phyloP scores from a whole-genome alignment of 2,113 vertebrate genomes.

The Heterotis niloticus region DNA sequence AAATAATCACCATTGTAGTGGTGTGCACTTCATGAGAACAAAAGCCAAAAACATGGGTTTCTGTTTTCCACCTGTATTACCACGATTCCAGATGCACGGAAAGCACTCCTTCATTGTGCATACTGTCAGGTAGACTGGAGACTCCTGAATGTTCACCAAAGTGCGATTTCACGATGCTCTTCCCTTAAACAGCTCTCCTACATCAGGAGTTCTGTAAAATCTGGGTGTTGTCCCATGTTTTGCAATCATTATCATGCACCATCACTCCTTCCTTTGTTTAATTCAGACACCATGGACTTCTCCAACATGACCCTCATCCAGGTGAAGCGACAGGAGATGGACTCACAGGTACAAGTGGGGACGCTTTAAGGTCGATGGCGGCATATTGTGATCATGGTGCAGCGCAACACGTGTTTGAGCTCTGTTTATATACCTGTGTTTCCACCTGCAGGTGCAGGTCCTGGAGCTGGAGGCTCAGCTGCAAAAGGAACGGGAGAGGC shows the following conservation, averaged over 20 bases:
- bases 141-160: no score
- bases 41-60: no score
- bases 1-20: no score
- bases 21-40: no score
- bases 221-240: no score
- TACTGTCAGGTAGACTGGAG: no score
- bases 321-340: conserved; percentile 95
- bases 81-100: no score
- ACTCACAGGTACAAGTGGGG: conserved; percentile 75
- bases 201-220: no score
- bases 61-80: no score
- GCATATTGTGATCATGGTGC: background rate
- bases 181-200: no score
- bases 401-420: background rate
- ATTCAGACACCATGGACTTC: conserved; percentile 86
- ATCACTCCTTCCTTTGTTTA: background rate
- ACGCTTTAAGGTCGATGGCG: background rate
- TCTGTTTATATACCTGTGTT: background rate
- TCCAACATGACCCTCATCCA: conserved; percentile 87
- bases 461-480: conserved; percentile 85
- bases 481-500: conserved; percentile 81
- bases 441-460: conserved; percentile 75
- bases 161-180: no score
- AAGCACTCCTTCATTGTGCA: no score
- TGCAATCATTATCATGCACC: background rate